phyloP scores from a whole-genome alignment of 2,113 vertebrate species.

The Microtus pennsylvanicus region DNA sequence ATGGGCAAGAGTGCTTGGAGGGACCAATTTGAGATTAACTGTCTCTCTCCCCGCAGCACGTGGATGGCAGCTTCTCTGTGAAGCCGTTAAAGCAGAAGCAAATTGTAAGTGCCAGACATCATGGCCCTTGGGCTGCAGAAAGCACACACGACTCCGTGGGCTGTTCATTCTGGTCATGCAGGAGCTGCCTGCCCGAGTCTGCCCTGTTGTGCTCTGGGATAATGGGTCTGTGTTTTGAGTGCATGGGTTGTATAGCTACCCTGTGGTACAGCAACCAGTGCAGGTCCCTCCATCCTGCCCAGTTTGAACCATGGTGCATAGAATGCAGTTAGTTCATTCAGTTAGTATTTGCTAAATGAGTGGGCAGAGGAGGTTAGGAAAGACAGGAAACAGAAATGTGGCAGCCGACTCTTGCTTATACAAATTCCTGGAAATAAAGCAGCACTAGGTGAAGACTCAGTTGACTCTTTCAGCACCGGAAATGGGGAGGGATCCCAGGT shows the following conservation, averaged over 20 bases:
- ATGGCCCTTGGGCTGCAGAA: background rate
- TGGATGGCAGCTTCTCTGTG: slow-evolving; percentile 98
- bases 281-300: background rate
- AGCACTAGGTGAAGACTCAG: background rate
- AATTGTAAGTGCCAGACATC: slow-evolving; percentile 90
- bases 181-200: background rate
- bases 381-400: background rate
- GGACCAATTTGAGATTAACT: rapidly evolving
- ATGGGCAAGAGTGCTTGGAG: background rate
- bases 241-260: background rate
- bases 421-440: background rate
- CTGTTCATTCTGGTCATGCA: background rate
- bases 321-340: background rate
- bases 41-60: slow-evolving; percentile 88
- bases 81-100: slow-evolving; percentile 99
- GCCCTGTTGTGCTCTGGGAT: background rate
- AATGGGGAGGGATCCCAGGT: background rate
- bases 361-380: background rate
- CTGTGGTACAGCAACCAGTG: rapidly evolving
- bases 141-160: background rate
- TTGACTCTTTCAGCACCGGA: background rate
- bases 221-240: background rate
- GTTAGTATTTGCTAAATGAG: background rate
- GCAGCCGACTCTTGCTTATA: background rate
- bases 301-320: background rate